Evolutionary conservation across 2,797 vertebrate genomes (phyloP).

Genomic region (Crenuchus spilurus): DNA sequence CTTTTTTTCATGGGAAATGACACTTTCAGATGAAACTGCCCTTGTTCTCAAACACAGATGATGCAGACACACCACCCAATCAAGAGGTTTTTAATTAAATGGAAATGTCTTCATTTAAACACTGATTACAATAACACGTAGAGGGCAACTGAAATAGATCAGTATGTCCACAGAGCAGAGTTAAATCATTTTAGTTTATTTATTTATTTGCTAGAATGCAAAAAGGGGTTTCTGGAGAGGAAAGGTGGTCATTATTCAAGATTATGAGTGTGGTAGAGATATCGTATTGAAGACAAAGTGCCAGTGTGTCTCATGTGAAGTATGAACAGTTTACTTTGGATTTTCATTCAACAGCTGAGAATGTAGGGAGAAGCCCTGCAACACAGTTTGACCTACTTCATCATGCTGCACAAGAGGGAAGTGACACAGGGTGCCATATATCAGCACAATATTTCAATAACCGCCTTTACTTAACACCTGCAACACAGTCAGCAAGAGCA

Average conservation of each 20-base stretch:
- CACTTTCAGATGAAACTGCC: constrained; percentile 47
- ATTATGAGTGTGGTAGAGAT: constrained; percentile 19
- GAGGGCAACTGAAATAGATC: constrained; percentile 76
- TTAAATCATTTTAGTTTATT: neutral
- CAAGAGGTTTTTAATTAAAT: constrained; percentile 72
- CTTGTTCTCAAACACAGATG: constrained; percentile 58
- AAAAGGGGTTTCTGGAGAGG: neutral
- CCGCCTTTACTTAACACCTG: constrained; percentile 23
- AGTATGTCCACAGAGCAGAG: neutral
- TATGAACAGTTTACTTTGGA: constrained; percentile 31
- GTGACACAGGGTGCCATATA: constrained; percentile 58
- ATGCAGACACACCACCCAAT: constrained; percentile 46
- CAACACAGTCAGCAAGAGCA: constrained; percentile 49
- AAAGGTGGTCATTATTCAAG: neutral
- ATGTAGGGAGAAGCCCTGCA: constrained; percentile 24
- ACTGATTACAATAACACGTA: constrained; percentile 74
- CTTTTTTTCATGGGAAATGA: constrained; percentile 39
- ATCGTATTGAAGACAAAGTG: constrained; percentile 22
- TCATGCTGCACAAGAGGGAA: constrained; percentile 32
- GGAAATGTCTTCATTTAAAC: constrained; percentile 76
- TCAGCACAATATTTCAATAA: constrained; percentile 53
- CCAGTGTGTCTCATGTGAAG: constrained; percentile 10
- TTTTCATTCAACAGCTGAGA: constrained; percentile 43
- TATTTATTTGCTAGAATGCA: neutral
- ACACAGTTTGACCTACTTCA: constrained; percentile 33